Conservation (phyloP, 2,888 invertebrate species). For the Cheilosia variabilis region DNA sequence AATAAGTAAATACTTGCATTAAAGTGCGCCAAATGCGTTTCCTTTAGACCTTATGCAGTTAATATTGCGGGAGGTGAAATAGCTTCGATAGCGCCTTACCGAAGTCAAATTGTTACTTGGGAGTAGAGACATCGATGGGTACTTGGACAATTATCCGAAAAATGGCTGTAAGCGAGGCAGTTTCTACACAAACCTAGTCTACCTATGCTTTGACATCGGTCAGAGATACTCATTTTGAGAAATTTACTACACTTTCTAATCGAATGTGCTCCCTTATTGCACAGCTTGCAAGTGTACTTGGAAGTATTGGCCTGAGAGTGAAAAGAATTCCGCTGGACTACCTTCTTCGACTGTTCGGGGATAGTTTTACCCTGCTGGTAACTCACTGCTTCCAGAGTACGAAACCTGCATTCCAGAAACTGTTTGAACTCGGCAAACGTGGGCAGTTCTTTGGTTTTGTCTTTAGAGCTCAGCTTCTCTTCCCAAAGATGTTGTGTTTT, state of each 20-base stretch:
- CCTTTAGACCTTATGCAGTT: too few relatives aligned
- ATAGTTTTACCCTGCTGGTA: not conserved
- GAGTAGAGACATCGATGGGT: not conserved
- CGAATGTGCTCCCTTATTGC: constrained; percentile 5
- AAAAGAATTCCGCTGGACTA: constrained; percentile 16
- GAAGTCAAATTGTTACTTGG: too few relatives aligned
- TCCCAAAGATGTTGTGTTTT: constrained; percentile 21
- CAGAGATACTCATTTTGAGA: constrained; percentile 15
- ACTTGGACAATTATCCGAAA: constrained; percentile 1
- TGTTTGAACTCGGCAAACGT: constrained; percentile 2
- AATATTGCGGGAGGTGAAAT: too few relatives aligned
- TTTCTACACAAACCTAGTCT: constrained; percentile 3
- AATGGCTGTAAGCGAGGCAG: not conserved
- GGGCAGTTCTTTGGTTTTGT: not conserved
- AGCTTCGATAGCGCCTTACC: too few relatives aligned
- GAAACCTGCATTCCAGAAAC: constrained; percentile 18
- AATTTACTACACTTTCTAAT: not conserved
- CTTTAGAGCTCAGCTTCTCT: constrained; percentile 5
- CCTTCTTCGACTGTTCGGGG: too few relatives aligned
- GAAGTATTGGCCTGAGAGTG: constrained; percentile 11
- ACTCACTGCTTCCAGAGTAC: not conserved
- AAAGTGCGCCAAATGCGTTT: too few relatives aligned
- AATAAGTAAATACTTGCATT: too few relatives aligned
- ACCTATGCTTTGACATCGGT: constrained; percentile 4
- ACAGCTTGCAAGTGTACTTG: constrained; percentile 19